A percentile compares a stretch with the other conserved stretches of the same genome.
phyloP scores from a whole-genome alignment of 2,888 invertebrate genomes.

The Leptodirus hochenwartii region DNA sequence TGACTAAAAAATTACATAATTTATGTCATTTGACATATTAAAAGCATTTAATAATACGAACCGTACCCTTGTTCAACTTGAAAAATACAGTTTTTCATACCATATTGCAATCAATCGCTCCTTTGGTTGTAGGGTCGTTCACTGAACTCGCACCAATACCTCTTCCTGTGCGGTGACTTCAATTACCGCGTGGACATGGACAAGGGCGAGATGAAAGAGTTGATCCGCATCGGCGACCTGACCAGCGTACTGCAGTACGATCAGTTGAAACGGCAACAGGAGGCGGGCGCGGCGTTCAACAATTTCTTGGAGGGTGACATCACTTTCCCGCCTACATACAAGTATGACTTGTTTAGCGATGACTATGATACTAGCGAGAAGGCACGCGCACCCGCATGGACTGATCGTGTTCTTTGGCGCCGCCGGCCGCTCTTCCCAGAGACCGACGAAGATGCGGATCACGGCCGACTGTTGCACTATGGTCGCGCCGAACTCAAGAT shows the following conservation, averaged over 20 bases:
- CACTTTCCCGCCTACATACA: slow-evolving; percentile 90
- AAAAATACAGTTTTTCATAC: no score
- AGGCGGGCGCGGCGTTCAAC: slow-evolving; percentile 70
- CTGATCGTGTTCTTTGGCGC: slow-evolving; percentile 92
- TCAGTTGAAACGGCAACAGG: slow-evolving; percentile 68
- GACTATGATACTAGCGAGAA: slow-evolving; percentile 99
- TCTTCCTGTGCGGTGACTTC: slow-evolving; percentile 99
- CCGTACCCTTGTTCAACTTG: no score
- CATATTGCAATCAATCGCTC: no score
- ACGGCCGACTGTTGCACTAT: slow-evolving; percentile 72
- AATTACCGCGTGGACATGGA: slow-evolving; percentile 95
- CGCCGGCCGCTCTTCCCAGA: slow-evolving; percentile 57
- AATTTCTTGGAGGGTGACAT: slow-evolving; percentile 87
- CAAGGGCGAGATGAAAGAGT: slow-evolving; percentile 79
- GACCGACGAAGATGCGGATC: slow-evolving; percentile 44
- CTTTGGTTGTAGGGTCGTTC: slow-evolving; percentile 48
- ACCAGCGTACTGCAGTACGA: slow-evolving; percentile 65
- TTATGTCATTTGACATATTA: no score
- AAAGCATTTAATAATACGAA: no score
- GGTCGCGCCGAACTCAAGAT: slow-evolving; percentile 90
- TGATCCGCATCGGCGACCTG: slow-evolving; percentile 58
- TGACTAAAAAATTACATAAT: no score
- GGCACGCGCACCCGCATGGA: slow-evolving; percentile 94
- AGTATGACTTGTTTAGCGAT: slow-evolving; percentile 95
- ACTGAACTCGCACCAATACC: slow-evolving; percentile 88